These are phyloP conservation scores for Euzophera pinguis DNA, from an alignment of 2,888 invertebrate genomes.

Conservation along the genomic window DNA sequence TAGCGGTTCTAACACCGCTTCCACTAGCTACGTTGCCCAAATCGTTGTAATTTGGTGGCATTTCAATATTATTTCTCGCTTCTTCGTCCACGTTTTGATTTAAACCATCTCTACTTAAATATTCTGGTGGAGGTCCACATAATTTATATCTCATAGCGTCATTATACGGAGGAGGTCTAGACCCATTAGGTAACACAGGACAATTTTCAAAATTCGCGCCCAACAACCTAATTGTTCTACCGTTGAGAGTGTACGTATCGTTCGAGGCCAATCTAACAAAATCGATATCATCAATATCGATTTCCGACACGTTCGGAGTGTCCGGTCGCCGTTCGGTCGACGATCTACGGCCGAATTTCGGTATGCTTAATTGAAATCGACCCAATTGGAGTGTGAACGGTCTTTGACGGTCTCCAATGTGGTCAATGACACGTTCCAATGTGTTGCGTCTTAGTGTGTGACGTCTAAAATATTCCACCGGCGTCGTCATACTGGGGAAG, in stretches of 20 bases:
- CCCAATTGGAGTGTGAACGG: conserved; percentile 57
- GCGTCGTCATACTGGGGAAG: conserved; percentile 37
- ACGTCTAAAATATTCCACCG: conserved; percentile 44
- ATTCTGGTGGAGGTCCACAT: conserved; percentile 71
- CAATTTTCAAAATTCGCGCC: conserved; percentile 64
- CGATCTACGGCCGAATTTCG: conserved; percentile 42
- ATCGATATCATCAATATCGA: conserved; percentile 56
- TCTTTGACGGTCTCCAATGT: conserved; percentile 36
- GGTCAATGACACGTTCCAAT: conserved; percentile 48
- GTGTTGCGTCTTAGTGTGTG: conserved; percentile 38
- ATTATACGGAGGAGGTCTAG: conserved; percentile 60
- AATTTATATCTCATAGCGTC: conserved; percentile 62
- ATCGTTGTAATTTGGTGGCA: conserved; percentile 68
- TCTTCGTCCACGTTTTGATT: conserved; percentile 43
- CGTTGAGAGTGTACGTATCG: conserved; percentile 69
- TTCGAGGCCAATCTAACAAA: conserved; percentile 50
- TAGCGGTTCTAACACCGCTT: conserved; percentile 12
- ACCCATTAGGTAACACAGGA: conserved; percentile 37
- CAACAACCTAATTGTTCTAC: conserved; percentile 61
- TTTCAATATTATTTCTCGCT: conserved; percentile 55
- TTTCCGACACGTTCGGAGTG: conserved; percentile 62
- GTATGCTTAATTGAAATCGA: conserved; percentile 57
- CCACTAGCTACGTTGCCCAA: conserved; percentile 29
- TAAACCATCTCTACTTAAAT: conserved; percentile 50
- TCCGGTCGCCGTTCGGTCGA: conserved; percentile 45